Percentiles rank a stretch among this genome's conserved stretches.
phyloP scores from a whole-genome alignment of 2,888 invertebrate species.

The Caenorhabditis sp. region DNA sequence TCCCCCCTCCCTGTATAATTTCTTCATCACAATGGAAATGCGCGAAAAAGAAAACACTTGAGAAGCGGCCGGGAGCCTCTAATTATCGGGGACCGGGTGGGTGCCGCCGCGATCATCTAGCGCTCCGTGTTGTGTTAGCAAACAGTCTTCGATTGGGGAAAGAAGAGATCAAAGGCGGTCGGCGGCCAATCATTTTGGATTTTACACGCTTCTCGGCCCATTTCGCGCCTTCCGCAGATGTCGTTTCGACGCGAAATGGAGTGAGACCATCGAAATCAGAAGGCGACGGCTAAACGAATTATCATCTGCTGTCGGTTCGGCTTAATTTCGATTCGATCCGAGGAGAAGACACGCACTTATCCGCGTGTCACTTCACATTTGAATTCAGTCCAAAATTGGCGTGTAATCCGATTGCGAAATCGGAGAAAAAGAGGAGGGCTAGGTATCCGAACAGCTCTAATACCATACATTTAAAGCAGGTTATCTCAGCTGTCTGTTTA shows the following conservation, averaged over 20 bases:
- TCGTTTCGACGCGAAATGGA: neutral
- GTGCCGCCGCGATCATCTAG: slow-evolving; percentile 11
- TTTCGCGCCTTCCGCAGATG: slow-evolving; percentile 16
- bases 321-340: slow-evolving; percentile 18
- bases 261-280: slow-evolving; percentile 6
- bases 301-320: slow-evolving; percentile 42
- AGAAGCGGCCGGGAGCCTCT: slow-evolving; percentile 33
- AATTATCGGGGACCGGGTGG: slow-evolving; percentile 31
- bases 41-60: slow-evolving; percentile 48
- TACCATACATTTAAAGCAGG: no score
- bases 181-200: slow-evolving; percentile 11
- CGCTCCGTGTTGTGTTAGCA: slow-evolving; percentile 11
- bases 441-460: no score
- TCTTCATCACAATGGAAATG: slow-evolving; percentile 28
- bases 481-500: no score
- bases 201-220: slow-evolving; percentile 41
- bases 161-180: neutral
- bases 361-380: slow-evolving; percentile 29
- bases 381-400: no score
- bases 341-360: neutral
- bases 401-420: slow-evolving; percentile 27
- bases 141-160: neutral
- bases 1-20: slow-evolving; percentile 26
- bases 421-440: neutral
- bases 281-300: slow-evolving; percentile 24